These are phyloP conservation scores for Charanyca ferruginea DNA, from an alignment of 2,888 invertebrate genomes.

Conservation along the genomic window DNA sequence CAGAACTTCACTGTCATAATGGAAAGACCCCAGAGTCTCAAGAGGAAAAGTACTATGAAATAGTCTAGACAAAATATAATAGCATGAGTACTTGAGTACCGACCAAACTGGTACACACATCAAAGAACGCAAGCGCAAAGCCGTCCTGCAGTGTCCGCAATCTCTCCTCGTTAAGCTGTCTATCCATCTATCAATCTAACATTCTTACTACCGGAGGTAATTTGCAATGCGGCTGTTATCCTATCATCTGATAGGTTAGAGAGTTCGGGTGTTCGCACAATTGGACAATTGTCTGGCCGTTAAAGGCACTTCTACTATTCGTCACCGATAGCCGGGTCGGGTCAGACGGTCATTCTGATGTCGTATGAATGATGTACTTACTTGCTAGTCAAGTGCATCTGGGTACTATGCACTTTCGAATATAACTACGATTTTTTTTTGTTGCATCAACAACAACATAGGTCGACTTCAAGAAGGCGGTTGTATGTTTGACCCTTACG, in stretches of 20 bases:
- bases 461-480: too few species aligned
- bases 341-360: conserved; percentile 64
- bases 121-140: conserved; percentile 13
- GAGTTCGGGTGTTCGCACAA: conserved; percentile 77
- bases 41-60: conserved; percentile 26
- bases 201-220: conserved; percentile 69
- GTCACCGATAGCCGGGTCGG: conserved; percentile 70
- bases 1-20: not conserved
- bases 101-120: conserved; percentile 14
- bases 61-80: conserved; percentile 21
- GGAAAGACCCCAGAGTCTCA: conserved; percentile 31
- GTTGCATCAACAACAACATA: too few species aligned
- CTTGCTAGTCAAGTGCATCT: conserved; percentile 33
- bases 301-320: conserved; percentile 75
- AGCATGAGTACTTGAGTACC: too few species aligned
- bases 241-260: conserved; percentile 82
- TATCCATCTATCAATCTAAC: conserved; percentile 55
- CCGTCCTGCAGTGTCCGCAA: conserved; percentile 47
- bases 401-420: conserved; percentile 21
- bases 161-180: conserved; percentile 61
- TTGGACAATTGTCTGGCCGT: conserved; percentile 83
- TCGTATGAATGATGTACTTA: conserved; percentile 41
- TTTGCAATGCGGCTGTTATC: conserved; percentile 83
- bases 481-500: too few species aligned
- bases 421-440: not conserved